Base-by-base conservation (phyloP, 2,888 invertebrate species). In the Apamea crenata region DNA sequence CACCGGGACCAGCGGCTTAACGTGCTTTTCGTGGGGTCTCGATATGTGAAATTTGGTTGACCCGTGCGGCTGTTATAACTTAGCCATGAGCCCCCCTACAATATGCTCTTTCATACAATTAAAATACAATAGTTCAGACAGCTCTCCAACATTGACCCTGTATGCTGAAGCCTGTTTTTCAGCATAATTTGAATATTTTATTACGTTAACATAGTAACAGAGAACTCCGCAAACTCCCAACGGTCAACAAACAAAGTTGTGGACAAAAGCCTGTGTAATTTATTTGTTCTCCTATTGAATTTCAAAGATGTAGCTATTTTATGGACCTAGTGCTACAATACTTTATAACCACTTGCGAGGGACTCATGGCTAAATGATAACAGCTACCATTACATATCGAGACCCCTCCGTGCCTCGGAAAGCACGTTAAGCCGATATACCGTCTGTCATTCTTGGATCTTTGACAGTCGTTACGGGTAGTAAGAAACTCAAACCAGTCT, bases 181-280 rank as follows among this genome's bases (percentile, higher is more conserved):
- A 68, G 50, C 56, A 74, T 80, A 72, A 69, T 84, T 75, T 80
- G 40, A 80, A 84, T 80, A 74, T 63, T 75, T 80, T 84, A 80
- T 84, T 66, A 61, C 10, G 32, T 61, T 71, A 70, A 50, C 61
- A 74, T 67, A 83, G 83, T 79, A 67, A 83, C 61, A 25, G 72
- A 73, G 53, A 68, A 79, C 59, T 70, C 69, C 16, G n/a, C 53
- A 32, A 75, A 82, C 73, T 81, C 77, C 77, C 80, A 29, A 72
- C 77, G 72, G 74, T 36, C 40, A 73, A 53, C 72, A 70, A 76
- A 76, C 67, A 56, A 76, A 83, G 66, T 78, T 81, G 61, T 73
- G 29, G 73, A 81, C 81, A 66, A 44, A 73, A 77, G 44, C 44
- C n/a, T 47, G 6, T 63, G 29, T 76, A 66, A 79, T 71, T 72